phyloP scores from a whole-genome alignment of 2,113 vertebrate genomes.

The Varanus salvator region DNA sequence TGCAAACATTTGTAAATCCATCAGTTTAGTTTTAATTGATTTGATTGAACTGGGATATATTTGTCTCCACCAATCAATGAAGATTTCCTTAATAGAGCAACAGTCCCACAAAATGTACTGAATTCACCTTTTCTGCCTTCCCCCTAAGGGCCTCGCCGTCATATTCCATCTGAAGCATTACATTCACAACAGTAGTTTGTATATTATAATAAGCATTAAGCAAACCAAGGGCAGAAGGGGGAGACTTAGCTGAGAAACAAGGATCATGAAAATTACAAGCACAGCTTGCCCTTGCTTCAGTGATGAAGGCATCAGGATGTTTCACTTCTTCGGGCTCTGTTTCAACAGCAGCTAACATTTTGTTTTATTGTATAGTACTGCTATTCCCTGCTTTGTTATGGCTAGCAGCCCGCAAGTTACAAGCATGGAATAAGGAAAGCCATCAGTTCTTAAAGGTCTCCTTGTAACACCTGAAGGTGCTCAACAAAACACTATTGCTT shows the following conservation, averaged over 20 bases:
- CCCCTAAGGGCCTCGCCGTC: too few species aligned
- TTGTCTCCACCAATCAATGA: not conserved
- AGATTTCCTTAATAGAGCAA: not conserved
- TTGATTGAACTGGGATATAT: not conserved
- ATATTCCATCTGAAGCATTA: not conserved
- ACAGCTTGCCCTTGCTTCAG: not conserved
- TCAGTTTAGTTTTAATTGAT: not conserved
- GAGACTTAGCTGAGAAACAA: not conserved
- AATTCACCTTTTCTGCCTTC: not conserved
- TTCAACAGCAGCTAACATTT: conserved; percentile 14
- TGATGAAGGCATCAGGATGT: not conserved
- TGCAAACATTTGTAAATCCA: not conserved
- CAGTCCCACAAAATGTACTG: not conserved
- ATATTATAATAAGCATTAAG: not conserved
- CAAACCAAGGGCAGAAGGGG: not conserved
- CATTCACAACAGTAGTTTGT: not conserved
- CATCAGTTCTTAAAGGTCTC: not conserved
- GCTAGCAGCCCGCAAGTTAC: not conserved
- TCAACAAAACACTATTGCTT: conserved; percentile 4
- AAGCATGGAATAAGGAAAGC: not conserved
- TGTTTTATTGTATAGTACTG: not conserved
- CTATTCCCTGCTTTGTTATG: not conserved
- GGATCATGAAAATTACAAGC: not conserved
- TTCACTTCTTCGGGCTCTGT: not conserved
- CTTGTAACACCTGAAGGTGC: not conserved